A percentile compares a stretch with the other conserved stretches of the same genome.
These are phyloP conservation scores for Hydroisotoma schaefferi DNA, from an alignment of 2,888 invertebrate genomes.

Conservation along the genomic window DNA sequence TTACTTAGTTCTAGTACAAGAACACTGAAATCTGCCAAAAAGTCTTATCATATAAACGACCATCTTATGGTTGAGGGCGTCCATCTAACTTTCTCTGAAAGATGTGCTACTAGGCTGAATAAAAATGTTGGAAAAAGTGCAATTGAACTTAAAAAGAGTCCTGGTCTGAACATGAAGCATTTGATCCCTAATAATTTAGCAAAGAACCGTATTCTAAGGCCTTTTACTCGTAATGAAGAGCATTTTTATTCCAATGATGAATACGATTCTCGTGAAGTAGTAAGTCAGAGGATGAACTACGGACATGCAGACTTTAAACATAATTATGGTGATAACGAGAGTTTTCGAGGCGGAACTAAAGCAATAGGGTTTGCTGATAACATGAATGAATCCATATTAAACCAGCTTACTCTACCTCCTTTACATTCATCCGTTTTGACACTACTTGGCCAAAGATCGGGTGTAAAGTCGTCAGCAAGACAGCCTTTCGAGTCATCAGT, in stretches of 20 bases:
- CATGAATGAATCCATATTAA: too few species aligned
- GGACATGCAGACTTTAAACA: background rate
- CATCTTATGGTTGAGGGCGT: background rate
- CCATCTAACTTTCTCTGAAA: slow-evolving; percentile 5
- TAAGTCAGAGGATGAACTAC: background rate
- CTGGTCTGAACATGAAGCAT: too few species aligned
- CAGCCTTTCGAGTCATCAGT: slow-evolving; percentile 12
- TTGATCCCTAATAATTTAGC: too few species aligned
- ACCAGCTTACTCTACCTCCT: slow-evolving; percentile 44
- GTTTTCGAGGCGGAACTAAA: too few species aligned
- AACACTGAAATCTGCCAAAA: too few species aligned
- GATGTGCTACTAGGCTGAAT: too few species aligned
- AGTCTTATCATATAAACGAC: background rate
- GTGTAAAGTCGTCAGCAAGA: slow-evolving; percentile 26
- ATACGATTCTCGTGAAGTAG: background rate
- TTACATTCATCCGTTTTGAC: slow-evolving; percentile 47
- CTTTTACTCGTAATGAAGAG: background rate
- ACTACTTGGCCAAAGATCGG: slow-evolving; percentile 41
- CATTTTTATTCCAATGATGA: background rate
- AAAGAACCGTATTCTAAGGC: too few species aligned
- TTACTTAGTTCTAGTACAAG: slow-evolving; percentile 5
- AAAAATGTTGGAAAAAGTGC: too few species aligned
- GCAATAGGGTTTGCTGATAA: too few species aligned
- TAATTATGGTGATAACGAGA: background rate
- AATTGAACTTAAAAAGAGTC: too few species aligned